Conservation (phyloP, 2,797 vertebrate genomes). For the Catharus ustulatus region DNA sequence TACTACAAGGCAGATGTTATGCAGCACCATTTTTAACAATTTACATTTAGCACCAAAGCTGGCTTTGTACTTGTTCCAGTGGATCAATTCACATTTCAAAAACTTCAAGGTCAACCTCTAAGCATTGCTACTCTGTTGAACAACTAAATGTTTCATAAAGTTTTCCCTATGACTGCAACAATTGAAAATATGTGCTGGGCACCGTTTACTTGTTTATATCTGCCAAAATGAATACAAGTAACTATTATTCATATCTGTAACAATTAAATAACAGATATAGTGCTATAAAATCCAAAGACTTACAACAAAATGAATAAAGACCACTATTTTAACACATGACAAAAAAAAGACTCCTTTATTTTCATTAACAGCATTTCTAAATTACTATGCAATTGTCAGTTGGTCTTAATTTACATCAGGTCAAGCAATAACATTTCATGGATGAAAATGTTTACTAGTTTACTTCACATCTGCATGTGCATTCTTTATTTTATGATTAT, state of each 20-base stretch:
- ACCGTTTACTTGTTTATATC: slow-evolving; percentile 24
- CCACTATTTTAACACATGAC: not conserved
- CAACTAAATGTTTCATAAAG: slow-evolving; percentile 72
- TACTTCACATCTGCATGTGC: not conserved
- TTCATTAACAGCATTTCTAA: slow-evolving; percentile 51
- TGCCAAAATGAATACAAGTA: slow-evolving; percentile 35
- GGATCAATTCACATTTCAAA: slow-evolving; percentile 75
- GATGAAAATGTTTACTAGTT: slow-evolving; percentile 43
- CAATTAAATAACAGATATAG: not conserved
- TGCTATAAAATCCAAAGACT: slow-evolving; percentile 22
- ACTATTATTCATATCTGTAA: slow-evolving; percentile 5
- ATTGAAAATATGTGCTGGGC: slow-evolving; percentile 33
- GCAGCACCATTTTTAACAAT: slow-evolving; percentile 76
- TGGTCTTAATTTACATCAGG: slow-evolving; percentile 11
- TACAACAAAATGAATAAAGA: not conserved
- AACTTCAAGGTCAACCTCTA: slow-evolving; percentile 78
- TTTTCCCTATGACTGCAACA: slow-evolving; percentile 40
- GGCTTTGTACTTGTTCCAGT: slow-evolving; percentile 77
- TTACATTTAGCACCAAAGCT: slow-evolving; percentile 80
- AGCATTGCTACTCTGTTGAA: slow-evolving; percentile 56
- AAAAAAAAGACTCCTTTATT: not conserved
- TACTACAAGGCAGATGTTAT: slow-evolving; percentile 83
- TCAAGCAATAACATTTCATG: not conserved
- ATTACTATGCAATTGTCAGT: not conserved
- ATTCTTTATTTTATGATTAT: slow-evolving; percentile 61